Percentiles rank a stretch among this genome's conserved stretches.
These are phyloP conservation scores for Hemithea aestivaria DNA, from an alignment of 2,888 invertebrate species.

Conservation along the genomic window DNA sequence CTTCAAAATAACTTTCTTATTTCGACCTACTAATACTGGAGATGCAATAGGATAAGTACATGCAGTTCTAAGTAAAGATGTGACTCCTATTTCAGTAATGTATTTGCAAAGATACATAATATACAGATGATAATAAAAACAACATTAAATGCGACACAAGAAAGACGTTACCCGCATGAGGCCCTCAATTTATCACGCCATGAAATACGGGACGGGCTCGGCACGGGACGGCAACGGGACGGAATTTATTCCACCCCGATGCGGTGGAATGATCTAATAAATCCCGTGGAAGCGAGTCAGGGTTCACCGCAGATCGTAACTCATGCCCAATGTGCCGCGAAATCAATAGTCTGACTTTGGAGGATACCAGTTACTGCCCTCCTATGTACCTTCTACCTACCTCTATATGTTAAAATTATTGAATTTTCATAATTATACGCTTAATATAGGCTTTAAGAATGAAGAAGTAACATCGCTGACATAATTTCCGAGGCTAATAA, in stretches of 20 bases:
- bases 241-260: constrained; percentile 67
- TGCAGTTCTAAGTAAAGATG: no score
- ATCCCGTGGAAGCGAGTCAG: constrained; percentile 64
- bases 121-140: constrained; percentile 19
- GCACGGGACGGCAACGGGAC: constrained; percentile 43
- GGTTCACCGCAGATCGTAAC: constrained; percentile 65
- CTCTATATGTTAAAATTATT: no score
- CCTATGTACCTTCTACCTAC: background rate
- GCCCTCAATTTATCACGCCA: constrained; percentile 56
- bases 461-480: no score
- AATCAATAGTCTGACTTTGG: constrained; percentile 61
- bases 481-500: no score
- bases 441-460: background rate
- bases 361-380: no score
- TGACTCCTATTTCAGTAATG: no score
- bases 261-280: constrained; percentile 70
- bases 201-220: constrained; percentile 53
- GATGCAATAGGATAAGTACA: no score
- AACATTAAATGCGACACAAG: constrained; percentile 37
- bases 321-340: constrained; percentile 73
- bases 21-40: no score
- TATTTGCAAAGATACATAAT: no score
- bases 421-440: no score
- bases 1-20: no score
- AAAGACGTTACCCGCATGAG: constrained; percentile 59